Evolutionary conservation across 2,113 vertebrate genomes (phyloP).

Genomic region (Apus apus): DNA sequence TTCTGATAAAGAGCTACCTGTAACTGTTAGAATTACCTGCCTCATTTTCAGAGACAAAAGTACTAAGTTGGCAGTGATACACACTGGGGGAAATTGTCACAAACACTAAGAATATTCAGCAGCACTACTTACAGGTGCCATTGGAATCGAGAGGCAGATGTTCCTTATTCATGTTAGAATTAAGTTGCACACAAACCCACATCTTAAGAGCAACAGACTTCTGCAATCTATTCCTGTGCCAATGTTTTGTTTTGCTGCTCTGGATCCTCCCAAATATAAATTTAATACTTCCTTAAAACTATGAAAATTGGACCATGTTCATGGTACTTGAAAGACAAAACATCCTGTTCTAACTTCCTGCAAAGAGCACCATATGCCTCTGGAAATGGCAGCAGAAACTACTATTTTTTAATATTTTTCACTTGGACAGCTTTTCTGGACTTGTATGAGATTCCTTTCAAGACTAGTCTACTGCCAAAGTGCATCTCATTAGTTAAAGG

Average conservation of each 20-base stretch:
- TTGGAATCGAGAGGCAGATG: not conserved
- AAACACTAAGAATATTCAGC: not conserved
- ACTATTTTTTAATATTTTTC: not conserved
- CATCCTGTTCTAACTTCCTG: not conserved
- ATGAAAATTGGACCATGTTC: not conserved
- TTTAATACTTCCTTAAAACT: not conserved
- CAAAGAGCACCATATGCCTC: not conserved
- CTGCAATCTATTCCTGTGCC: not conserved
- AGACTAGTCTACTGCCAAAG: slow-evolving; percentile 1
- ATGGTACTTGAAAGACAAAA: not conserved
- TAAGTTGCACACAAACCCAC: not conserved
- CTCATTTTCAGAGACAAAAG: not conserved
- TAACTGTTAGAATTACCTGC: not conserved
- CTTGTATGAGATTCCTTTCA: not conserved
- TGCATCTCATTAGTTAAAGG: not conserved
- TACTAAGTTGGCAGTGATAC: not conserved
- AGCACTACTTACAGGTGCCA: not conserved
- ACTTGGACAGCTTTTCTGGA: slow-evolving; percentile 35
- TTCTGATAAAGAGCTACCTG: not conserved
- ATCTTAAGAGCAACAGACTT: not conserved
- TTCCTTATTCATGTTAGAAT: not conserved
- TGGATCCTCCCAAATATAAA: not conserved
- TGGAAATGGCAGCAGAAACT: not conserved
- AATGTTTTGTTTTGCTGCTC: not conserved
- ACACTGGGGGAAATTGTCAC: not conserved